A percentile compares a stretch with the other conserved stretches of the same genome.
Evolutionary conservation across 2,797 vertebrate species (phyloP).

Genomic region (Fundulus diaphanus): DNA sequence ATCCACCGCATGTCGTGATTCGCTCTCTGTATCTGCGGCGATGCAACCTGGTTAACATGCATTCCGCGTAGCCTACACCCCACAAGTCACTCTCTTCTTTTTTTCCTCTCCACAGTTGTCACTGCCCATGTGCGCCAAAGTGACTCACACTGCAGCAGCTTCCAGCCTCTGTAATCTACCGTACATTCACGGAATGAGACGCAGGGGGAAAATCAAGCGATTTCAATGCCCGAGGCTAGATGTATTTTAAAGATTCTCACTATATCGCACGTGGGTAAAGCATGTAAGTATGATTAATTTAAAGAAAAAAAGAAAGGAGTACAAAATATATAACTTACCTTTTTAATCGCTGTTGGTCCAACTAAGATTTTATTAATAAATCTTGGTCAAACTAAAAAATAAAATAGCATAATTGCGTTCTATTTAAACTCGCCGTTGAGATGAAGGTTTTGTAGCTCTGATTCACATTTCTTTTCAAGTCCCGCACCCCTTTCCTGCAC

Average conservation of each 20-base stretch:
- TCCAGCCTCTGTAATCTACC: conserved; percentile 75
- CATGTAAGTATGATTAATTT: neutral
- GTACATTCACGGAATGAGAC: conserved; percentile 67
- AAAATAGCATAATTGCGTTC: neutral
- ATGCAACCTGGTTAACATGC: conserved; percentile 70
- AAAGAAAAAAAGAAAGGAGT: conserved; percentile 1
- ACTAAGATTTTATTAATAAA: conserved; percentile 33
- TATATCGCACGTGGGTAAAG: conserved; percentile 16
- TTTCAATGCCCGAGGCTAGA: neutral
- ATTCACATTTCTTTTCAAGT: conserved; percentile 41
- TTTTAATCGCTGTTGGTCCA: conserved; percentile 17
- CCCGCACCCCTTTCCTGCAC: conserved; percentile 42
- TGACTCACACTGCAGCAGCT: conserved; percentile 90
- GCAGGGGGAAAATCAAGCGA: conserved; percentile 36
- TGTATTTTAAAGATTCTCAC: conserved; percentile 13
- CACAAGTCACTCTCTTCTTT: conserved; percentile 47
- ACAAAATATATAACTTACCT: conserved; percentile 56
- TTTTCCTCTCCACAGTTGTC: conserved; percentile 63
- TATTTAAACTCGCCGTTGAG: conserved; percentile 14
- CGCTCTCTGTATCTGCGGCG: conserved; percentile 14
- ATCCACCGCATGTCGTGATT: conserved; percentile 44
- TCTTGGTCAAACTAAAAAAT: conserved; percentile 27
- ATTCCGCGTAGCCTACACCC: conserved; percentile 60
- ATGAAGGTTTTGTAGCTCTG: conserved; percentile 5
- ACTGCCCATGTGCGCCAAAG: conserved; percentile 85